Conservation (phyloP, 2,113 vertebrate genomes). For the Otus sunia region DNA sequence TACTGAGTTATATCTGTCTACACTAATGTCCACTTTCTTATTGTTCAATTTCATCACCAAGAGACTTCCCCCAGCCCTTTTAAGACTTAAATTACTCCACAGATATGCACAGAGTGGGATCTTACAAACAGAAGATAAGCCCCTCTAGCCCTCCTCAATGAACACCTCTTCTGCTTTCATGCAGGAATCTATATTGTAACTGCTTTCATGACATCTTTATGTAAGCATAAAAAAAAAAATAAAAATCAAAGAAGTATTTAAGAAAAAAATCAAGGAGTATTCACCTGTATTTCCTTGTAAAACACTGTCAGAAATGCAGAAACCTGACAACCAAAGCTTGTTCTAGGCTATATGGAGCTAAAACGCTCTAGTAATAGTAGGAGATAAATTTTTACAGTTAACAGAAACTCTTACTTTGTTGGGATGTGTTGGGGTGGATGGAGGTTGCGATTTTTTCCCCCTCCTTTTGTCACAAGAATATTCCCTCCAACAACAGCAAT, state of each 20-base stretch:
- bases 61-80: not conserved
- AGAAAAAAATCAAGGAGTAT: not conserved
- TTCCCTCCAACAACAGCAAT: not conserved
- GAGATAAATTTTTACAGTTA: not conserved
- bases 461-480: not conserved
- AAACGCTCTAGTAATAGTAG: not conserved
- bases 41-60: not conserved
- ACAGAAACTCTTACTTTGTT: not conserved
- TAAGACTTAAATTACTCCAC: not conserved
- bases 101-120: not conserved
- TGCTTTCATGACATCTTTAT: not conserved
- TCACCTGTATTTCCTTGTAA: not conserved
- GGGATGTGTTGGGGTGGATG: too few relatives aligned
- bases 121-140: not conserved
- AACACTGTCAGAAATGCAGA: not conserved
- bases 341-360: not conserved
- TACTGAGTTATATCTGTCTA: not conserved
- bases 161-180: not conserved
- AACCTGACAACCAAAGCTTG: not conserved
- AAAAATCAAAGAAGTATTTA: not conserved
- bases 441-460: not conserved
- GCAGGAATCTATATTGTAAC: not conserved
- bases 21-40: accelerated
- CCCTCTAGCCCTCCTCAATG: not conserved
- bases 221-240: not conserved